Evolutionary conservation across 2,797 vertebrate genomes (phyloP).

Genomic region (Sebastes alutus): DNA sequence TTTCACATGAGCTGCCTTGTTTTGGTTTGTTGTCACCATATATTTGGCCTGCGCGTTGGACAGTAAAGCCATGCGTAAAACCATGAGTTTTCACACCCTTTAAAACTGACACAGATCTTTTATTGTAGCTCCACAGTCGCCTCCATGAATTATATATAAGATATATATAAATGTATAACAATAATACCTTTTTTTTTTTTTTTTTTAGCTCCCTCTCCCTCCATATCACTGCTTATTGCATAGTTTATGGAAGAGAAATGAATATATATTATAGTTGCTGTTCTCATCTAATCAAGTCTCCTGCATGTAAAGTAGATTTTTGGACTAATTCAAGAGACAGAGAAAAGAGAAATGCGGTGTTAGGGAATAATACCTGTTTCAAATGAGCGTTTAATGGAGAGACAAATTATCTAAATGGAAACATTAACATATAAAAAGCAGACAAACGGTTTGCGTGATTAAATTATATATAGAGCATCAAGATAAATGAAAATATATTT

Average conservation of each 20-base stretch:
- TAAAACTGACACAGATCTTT: constrained; percentile 26
- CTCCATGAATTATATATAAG: background rate
- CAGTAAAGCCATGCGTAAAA: background rate
- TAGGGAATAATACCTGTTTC: background rate
- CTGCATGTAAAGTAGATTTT: constrained; percentile 19
- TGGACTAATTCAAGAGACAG: constrained; percentile 2
- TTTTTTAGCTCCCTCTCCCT: background rate
- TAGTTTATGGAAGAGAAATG: background rate
- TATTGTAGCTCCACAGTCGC: background rate
- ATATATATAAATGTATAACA: too few relatives aligned
- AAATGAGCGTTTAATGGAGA: constrained; percentile 31
- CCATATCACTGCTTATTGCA: background rate
- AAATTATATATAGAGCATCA: background rate
- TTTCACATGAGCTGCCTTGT: background rate
- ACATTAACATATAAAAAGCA: constrained; percentile 59
- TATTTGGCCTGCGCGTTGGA: constrained; percentile 12
- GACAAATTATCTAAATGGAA: constrained; percentile 15
- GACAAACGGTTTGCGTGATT: constrained; percentile 1
- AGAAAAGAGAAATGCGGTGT: background rate
- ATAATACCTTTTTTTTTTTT: too few relatives aligned
- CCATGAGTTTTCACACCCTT: constrained; percentile 34
- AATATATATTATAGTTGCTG: background rate
- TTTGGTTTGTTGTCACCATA: constrained; percentile 31
- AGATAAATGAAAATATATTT: background rate
- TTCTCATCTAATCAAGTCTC: constrained; percentile 10